Conservation (phyloP, 35 echinoderm and acorn worm species). For the Lytechinus pictus region DNA sequence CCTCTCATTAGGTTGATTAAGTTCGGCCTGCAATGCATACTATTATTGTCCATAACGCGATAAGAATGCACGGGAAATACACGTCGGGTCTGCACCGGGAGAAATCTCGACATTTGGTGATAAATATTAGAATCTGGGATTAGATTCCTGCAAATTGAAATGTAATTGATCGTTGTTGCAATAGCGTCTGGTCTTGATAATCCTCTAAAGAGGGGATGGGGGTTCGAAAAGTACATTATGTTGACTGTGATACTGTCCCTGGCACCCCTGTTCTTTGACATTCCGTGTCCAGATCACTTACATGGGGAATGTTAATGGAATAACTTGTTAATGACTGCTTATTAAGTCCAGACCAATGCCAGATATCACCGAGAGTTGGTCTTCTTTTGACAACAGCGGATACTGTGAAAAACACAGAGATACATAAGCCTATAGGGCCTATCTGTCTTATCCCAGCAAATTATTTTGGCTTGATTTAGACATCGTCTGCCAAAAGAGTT, state of each 20-base stretch:
- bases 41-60: background rate
- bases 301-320: too few species aligned
- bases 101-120: background rate
- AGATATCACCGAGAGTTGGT: too few species aligned
- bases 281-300: too few species aligned
- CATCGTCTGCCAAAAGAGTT: too few species aligned
- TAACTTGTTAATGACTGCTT: too few species aligned
- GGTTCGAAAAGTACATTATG: background rate
- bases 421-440: too few species aligned
- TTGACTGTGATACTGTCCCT: background rate
- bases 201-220: background rate
- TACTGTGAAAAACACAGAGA: too few species aligned
- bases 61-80: background rate
- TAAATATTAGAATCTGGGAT: background rate
- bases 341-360: too few species aligned
- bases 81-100: background rate
- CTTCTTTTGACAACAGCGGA: too few species aligned
- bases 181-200: background rate
- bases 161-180: background rate
- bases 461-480: too few species aligned
- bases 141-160: background rate
- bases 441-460: too few species aligned
- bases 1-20: background rate
- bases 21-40: background rate
- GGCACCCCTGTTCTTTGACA: too few species aligned